A percentile compares a stretch with the other conserved stretches of the same genome.
Conservation (phyloP, 2,797 vertebrate species). For the Pipistrellus nathusii region DNA sequence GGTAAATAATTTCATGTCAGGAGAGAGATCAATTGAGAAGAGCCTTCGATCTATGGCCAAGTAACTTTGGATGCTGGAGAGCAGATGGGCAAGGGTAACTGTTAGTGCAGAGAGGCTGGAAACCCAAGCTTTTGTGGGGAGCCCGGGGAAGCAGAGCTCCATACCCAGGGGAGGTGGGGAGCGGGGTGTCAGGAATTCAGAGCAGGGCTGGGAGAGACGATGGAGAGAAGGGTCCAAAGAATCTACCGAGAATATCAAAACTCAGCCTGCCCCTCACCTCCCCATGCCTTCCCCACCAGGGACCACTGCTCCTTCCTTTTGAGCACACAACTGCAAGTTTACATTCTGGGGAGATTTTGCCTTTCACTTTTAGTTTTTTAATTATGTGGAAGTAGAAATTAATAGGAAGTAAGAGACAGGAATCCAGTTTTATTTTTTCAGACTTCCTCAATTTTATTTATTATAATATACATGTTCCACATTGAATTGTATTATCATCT, state of each 20-base stretch:
- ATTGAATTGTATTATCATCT: background rate
- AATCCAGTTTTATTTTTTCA: background rate
- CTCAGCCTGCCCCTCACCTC: fast-evolving
- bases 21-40: background rate
- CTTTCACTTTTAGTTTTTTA: background rate
- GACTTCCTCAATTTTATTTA: background rate
- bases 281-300: background rate
- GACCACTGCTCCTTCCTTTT: background rate
- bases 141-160: background rate
- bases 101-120: background rate
- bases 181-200: fast-evolving
- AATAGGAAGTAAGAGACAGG: background rate
- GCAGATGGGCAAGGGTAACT: background rate
- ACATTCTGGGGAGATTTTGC: background rate
- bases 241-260: background rate
- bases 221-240: background rate
- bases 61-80: background rate
- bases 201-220: background rate
- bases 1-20: background rate
- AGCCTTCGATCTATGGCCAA: background rate
- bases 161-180: background rate
- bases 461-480: background rate
- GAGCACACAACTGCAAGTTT: background rate
- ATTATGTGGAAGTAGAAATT: background rate
- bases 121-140: background rate